Evolutionary conservation across 2,113 vertebrate genomes (phyloP).

Genomic region (Potamarius usumacintae): DNA sequence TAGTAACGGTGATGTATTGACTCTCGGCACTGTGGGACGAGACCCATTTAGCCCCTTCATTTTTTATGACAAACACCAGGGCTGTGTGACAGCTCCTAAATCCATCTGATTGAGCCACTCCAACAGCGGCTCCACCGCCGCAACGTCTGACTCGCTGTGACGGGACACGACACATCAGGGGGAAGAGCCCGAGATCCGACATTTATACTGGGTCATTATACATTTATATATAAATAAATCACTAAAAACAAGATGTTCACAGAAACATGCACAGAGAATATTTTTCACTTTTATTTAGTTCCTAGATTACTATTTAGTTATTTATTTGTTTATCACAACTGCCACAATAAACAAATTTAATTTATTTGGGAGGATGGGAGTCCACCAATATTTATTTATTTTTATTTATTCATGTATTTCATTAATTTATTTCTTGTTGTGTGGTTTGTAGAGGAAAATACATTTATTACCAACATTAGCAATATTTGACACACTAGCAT

Average conservation of each 20-base stretch:
- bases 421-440: neutral
- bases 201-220: neutral
- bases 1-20: slow-evolving; percentile 73
- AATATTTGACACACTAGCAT: too few relatives aligned
- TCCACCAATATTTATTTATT: too few relatives aligned
- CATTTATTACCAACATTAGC: neutral
- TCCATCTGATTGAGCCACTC: slow-evolving; percentile 68
- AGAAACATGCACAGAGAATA: neutral
- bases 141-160: neutral
- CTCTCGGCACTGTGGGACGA: slow-evolving; percentile 69
- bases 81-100: slow-evolving; percentile 71
- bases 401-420: neutral
- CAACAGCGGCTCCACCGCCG: slow-evolving; percentile 16
- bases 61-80: slow-evolving; percentile 75
- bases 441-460: neutral
- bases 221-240: neutral
- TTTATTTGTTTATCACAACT: neutral
- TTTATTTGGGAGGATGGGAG: neutral
- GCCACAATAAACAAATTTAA: too few relatives aligned
- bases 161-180: neutral
- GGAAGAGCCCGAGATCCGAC: neutral
- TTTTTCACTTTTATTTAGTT: neutral
- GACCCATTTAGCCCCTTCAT: slow-evolving; percentile 76
- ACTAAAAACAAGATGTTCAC: neutral
- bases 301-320: too few relatives aligned